Percentiles rank a stretch among this genome's conserved stretches.
Evolutionary conservation across 2,888 invertebrate species (phyloP).

Genomic region (Zonitis immaculata): DNA sequence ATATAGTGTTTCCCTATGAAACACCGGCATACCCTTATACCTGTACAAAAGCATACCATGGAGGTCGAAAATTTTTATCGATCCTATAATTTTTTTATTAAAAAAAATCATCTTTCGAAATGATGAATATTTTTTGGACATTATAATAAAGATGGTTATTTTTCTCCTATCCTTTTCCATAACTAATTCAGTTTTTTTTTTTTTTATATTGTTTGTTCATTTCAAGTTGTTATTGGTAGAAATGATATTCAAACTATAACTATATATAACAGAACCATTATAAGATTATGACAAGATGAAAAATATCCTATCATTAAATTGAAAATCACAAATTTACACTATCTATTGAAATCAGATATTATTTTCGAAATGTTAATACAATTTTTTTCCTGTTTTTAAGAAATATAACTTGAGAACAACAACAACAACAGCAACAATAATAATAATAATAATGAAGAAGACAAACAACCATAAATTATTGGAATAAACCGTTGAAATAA

Average conservation of each 20-base stretch:
- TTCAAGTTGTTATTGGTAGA: background rate
- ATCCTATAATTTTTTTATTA: constrained; percentile 1
- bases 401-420: background rate
- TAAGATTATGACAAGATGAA: background rate
- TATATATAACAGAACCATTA: background rate
- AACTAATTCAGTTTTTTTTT: background rate
- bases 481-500: background rate
- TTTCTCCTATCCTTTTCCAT: background rate
- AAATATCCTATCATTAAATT: background rate
- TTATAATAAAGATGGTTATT: background rate
- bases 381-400: background rate
- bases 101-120: background rate
- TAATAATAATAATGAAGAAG: background rate
- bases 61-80: constrained; percentile 1
- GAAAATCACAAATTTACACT: constrained; percentile 1
- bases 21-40: background rate
- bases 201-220: background rate
- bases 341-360: background rate
- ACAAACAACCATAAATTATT: background rate
- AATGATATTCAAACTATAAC: background rate
- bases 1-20: background rate
- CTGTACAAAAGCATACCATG: background rate
- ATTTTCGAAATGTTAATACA: background rate
- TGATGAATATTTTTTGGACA: background rate
- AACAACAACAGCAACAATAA: too few relatives aligned